A percentile compares a stretch with the other conserved stretches of the same genome.
phyloP scores from a whole-genome alignment of 2,888 invertebrate genomes.

The Eupithecia exiguata region DNA sequence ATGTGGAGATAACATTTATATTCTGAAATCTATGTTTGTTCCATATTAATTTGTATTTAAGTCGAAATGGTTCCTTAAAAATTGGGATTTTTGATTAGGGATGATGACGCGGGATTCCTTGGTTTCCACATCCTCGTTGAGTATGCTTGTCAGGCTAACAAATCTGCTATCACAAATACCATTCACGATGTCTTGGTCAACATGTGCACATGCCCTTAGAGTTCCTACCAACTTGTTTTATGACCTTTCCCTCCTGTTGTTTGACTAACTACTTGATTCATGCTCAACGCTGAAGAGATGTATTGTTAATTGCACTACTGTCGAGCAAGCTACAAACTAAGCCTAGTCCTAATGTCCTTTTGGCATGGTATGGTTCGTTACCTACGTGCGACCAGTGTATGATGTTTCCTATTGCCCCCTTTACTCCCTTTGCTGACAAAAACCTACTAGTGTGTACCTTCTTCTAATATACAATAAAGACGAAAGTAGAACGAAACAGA shows the following conservation, averaged over 20 bases:
- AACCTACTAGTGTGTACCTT: not conserved
- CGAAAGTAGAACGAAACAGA: not conserved
- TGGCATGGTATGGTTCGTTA: constrained; percentile 6
- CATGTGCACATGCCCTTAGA: not conserved
- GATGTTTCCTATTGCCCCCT: not conserved
- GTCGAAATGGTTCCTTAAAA: no score
- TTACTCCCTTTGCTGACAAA: not conserved
- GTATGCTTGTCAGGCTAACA: not conserved
- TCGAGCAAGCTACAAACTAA: constrained; percentile 34
- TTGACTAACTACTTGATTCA: constrained; percentile 18
- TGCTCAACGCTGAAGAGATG: constrained; percentile 35
- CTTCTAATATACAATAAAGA: not conserved
- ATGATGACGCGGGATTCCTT: not conserved
- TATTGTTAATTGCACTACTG: constrained; percentile 38
- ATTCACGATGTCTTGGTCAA: not conserved
- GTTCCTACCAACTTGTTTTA: constrained; percentile 4
- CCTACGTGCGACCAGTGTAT: not conserved
- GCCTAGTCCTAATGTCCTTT: constrained; percentile 22
- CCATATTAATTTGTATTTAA: no score
- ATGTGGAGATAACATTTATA: no score
- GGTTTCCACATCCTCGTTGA: not conserved
- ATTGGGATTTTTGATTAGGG: no score
- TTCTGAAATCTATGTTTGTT: no score
- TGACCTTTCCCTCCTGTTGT: not conserved
- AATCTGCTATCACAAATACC: not conserved